Conservation (phyloP, 2,113 vertebrate genomes). For the Hippopotamus amphibius region DNA sequence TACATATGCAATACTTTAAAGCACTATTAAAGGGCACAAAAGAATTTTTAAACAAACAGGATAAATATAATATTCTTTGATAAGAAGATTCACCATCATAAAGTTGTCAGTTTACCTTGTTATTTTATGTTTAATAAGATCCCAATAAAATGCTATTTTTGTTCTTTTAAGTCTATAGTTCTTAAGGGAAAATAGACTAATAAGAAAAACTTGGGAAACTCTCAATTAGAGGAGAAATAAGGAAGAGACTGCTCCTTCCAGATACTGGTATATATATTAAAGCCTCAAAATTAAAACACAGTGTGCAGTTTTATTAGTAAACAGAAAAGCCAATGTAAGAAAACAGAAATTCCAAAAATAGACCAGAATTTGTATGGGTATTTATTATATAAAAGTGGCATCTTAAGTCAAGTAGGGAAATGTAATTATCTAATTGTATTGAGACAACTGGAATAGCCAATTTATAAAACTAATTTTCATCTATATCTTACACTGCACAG, state of each 20-base stretch:
- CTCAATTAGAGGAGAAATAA: background rate
- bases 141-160: background rate
- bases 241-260: background rate
- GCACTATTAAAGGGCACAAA: background rate
- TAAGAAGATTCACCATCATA: background rate
- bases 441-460: background rate
- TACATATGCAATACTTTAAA: background rate
- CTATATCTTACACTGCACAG: background rate
- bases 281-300: background rate
- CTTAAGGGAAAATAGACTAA: background rate
- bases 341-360: background rate
- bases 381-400: background rate
- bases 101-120: background rate
- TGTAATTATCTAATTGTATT: background rate
- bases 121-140: constrained; percentile 27
- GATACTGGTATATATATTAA: background rate
- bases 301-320: background rate
- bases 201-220: background rate
- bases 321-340: background rate
- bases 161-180: background rate
- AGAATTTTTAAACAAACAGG: background rate
- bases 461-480: constrained; percentile 24
- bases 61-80: constrained; percentile 9
- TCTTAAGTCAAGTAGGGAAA: background rate
- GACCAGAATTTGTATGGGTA: background rate